Percentiles rank a stretch among this genome's conserved stretches.
Evolutionary conservation across 1,140 invertebrate species (phyloP).

Genomic region (Eumaeus atala): DNA sequence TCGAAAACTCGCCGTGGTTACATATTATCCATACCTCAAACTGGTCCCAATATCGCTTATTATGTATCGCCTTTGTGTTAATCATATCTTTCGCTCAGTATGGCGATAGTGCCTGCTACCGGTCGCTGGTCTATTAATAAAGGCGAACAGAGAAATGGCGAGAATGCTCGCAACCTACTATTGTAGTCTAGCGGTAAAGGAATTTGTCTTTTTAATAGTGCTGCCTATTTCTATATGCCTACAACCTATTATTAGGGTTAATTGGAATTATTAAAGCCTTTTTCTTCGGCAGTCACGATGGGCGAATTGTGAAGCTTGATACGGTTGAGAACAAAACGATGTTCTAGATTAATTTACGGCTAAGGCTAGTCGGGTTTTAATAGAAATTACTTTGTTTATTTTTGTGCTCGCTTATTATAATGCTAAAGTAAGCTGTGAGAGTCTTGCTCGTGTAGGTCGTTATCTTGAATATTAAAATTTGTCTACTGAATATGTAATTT

Average conservation of each 20-base stretch:
- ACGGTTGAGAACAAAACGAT: slow-evolving; percentile 3
- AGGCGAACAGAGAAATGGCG: slow-evolving; percentile 40
- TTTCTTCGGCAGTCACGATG: slow-evolving; percentile 50
- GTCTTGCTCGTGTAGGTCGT: background rate
- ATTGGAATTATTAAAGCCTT: slow-evolving; percentile 69
- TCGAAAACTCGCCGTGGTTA: slow-evolving; percentile 52
- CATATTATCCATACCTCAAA: slow-evolving; percentile 57
- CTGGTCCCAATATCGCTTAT: slow-evolving; percentile 67
- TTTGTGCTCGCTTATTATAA: background rate
- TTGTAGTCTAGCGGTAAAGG: slow-evolving; percentile 65
- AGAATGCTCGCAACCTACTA: slow-evolving; percentile 61
- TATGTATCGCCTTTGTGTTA: slow-evolving; percentile 68
- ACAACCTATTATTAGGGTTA: slow-evolving; percentile 70
- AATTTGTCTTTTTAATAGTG: slow-evolving; percentile 73
- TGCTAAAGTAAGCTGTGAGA: background rate
- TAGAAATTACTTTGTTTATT: slow-evolving; percentile 6
- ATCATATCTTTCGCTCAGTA: slow-evolving; percentile 67
- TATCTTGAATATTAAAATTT: background rate
- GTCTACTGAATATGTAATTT: too few relatives aligned
- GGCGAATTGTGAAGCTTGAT: slow-evolving; percentile 48
- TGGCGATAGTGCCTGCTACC: slow-evolving; percentile 54
- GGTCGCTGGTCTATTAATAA: slow-evolving; percentile 68
- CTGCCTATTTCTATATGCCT: slow-evolving; percentile 48
- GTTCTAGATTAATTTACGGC: slow-evolving; percentile 5
- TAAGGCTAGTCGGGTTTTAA: slow-evolving; percentile 1